Conservation (phyloP, 2,888 invertebrate genomes). For the Troilus luridus region DNA sequence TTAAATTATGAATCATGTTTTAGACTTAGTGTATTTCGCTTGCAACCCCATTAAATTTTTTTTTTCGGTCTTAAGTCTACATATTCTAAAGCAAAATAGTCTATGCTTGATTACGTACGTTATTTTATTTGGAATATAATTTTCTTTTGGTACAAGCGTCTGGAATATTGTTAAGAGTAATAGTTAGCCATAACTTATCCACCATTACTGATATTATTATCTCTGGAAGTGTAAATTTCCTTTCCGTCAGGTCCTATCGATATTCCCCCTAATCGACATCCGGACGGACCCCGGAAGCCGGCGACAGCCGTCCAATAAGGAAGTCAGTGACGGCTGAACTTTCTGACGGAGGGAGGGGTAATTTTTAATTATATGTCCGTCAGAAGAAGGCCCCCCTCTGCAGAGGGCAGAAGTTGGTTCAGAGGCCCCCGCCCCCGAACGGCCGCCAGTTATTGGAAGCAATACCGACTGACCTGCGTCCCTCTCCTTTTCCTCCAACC, state of each 20-base stretch:
- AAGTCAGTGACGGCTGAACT: not conserved
- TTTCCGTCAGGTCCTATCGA: not conserved
- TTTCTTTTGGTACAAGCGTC: too few species aligned
- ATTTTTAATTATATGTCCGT: constrained; percentile 47
- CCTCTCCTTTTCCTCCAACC: not conserved
- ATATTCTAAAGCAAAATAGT: too few species aligned
- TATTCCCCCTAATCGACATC: not conserved
- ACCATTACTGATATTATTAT: not conserved
- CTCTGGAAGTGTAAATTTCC: not conserved
- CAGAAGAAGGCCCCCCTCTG: not conserved
- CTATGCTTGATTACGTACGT: too few species aligned
- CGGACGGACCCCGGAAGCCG: not conserved
- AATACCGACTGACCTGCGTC: not conserved
- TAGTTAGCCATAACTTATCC: not conserved
- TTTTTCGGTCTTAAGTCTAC: too few species aligned
- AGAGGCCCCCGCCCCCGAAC: not conserved
- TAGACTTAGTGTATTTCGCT: too few species aligned
- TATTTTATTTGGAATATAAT: too few species aligned
- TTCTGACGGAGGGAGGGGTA: not conserved
- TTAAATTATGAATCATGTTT: too few species aligned
- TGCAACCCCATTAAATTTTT: too few species aligned
- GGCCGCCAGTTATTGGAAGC: not conserved
- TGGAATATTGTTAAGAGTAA: too few species aligned
- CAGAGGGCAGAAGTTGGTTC: not conserved
- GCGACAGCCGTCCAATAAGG: constrained; percentile 20